A percentile compares a stretch with the other conserved stretches of the same genome.
These are phyloP conservation scores for Mermis nigrescens DNA, from an alignment of 2,888 invertebrate species.

Conservation along the genomic window DNA sequence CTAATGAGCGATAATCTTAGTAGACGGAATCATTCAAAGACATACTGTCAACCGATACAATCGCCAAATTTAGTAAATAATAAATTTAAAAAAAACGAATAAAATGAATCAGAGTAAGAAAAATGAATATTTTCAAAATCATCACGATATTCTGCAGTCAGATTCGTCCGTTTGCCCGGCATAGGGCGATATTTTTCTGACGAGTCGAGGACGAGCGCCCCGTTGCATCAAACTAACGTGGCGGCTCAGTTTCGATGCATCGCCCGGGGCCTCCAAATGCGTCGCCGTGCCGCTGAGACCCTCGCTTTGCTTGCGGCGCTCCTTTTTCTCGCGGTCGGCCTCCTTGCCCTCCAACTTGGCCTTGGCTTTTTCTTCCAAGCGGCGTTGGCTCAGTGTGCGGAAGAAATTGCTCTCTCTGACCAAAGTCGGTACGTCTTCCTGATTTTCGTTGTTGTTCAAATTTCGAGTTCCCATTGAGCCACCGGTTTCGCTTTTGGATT, in stretches of 20 bases:
- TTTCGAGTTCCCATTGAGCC: no score
- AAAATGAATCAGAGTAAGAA: no score
- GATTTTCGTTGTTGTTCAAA: no score
- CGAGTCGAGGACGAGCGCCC: background rate
- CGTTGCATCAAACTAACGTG: constrained; percentile 11
- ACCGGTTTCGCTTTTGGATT: no score
- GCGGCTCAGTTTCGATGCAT: background rate
- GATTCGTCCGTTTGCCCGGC: background rate
- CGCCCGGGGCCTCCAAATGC: background rate
- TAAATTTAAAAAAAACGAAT: no score
- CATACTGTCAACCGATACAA: no score
- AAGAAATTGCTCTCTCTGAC: background rate
- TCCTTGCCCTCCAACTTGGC: background rate
- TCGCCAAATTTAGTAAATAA: no score
- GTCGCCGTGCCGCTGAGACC: background rate
- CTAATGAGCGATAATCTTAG: no score
- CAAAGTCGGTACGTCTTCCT: no score
- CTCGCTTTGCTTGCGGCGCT: background rate
- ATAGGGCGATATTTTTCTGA: background rate
- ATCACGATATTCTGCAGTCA: constrained; percentile 10
- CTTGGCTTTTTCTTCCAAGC: no score
- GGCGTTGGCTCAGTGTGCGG: constrained; percentile 2
- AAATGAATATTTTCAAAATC: constrained; percentile 14
- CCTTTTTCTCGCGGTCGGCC: background rate
- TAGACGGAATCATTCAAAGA: no score